A percentile compares a stretch with the other conserved stretches of the same genome.
Conservation (phyloP, 1,140 invertebrate genomes). For the Maconellicoccus hirsutus region DNA sequence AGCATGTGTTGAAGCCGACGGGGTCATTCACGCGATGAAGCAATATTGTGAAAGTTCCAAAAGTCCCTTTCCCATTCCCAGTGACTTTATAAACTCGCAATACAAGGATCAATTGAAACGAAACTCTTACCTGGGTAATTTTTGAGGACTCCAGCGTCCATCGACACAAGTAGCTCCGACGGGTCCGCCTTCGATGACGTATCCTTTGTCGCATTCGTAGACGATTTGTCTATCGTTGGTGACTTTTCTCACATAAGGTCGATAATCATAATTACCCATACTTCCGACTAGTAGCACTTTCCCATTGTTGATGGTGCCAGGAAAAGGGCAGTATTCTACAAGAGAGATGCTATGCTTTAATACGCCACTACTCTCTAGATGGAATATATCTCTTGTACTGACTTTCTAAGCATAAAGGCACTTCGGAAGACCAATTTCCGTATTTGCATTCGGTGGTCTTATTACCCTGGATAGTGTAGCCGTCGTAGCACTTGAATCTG, state of each 20-base stretch:
- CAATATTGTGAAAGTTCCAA: too few species aligned
- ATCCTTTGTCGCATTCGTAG: slow-evolving; percentile 90
- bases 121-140: slow-evolving; percentile 49
- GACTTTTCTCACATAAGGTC: slow-evolving; percentile 86
- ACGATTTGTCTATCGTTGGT: slow-evolving; percentile 89
- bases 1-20: too few species aligned
- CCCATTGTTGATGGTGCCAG: slow-evolving; percentile 79
- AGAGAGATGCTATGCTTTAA: slow-evolving; percentile 29
- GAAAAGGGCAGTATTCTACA: slow-evolving; percentile 85
- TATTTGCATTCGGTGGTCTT: slow-evolving; percentile 66
- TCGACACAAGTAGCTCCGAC: slow-evolving; percentile 86
- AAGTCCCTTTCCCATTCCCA: too few species aligned
- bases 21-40: too few species aligned
- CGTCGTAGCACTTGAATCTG: slow-evolving; percentile 82
- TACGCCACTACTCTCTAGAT: background rate
- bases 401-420: slow-evolving; percentile 74
- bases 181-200: slow-evolving; percentile 60
- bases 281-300: slow-evolving; percentile 88
- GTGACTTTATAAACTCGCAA: too few species aligned
- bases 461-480: slow-evolving; percentile 65
- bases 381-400: slow-evolving; percentile 28
- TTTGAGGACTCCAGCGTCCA: slow-evolving; percentile 72
- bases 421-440: slow-evolving; percentile 83
- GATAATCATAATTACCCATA: slow-evolving; percentile 93
- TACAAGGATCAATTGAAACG: too few species aligned